phyloP scores from a whole-genome alignment of 2,113 vertebrate species.

The Perca fluviatilis region DNA sequence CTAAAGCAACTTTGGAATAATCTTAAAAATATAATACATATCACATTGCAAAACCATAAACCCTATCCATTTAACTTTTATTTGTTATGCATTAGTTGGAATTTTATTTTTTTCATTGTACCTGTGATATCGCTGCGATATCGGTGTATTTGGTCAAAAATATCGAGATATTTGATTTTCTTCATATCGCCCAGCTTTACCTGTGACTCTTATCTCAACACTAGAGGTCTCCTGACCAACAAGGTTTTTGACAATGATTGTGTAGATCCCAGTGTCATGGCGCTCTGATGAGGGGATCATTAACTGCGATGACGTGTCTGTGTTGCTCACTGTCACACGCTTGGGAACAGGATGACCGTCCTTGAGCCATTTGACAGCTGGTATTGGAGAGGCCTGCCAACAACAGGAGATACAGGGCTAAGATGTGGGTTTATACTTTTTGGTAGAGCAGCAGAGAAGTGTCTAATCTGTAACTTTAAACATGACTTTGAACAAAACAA shows the following conservation, averaged over 20 bases:
- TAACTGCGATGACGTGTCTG: conserved; percentile 84
- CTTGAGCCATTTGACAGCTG: conserved; percentile 88
- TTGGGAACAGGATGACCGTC: conserved; percentile 83
- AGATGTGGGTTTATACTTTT: background rate
- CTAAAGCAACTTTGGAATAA: background rate
- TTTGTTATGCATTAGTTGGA: background rate
- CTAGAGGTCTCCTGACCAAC: conserved; percentile 84
- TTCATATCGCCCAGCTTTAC: conserved; percentile 64
- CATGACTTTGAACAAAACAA: background rate
- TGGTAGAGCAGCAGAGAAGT: background rate
- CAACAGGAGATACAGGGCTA: background rate
- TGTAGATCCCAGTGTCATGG: conserved; percentile 86
- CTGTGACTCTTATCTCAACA: conserved; percentile 88
- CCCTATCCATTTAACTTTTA: background rate
- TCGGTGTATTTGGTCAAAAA: too few relatives aligned
- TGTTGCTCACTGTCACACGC: conserved; percentile 76
- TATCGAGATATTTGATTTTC: too few relatives aligned
- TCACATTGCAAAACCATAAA: background rate
- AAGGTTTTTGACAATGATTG: conserved; percentile 79
- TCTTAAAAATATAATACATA: background rate
- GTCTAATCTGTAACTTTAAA: conserved; percentile 1
- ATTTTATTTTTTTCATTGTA: conserved; percentile 48
- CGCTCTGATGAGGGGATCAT: conserved; percentile 83
- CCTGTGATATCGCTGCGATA: conserved; percentile 80
- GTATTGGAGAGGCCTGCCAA: conserved; percentile 86